These are phyloP conservation scores for Maniola hyperantus DNA, from an alignment of 2,888 invertebrate species.

Conservation along the genomic window DNA sequence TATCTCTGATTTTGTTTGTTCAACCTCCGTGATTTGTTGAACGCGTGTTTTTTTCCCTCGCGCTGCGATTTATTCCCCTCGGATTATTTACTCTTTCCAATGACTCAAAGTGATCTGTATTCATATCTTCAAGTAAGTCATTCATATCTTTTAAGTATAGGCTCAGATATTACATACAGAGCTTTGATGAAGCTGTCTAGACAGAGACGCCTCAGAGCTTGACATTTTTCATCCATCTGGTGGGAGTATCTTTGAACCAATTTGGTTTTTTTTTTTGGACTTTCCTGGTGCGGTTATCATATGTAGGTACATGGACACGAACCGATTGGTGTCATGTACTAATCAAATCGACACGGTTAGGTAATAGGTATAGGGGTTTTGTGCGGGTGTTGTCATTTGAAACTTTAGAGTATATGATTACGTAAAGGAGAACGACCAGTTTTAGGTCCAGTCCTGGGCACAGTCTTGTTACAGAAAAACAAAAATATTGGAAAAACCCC, in stretches of 20 bases:
- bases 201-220: no score
- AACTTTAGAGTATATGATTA: not conserved
- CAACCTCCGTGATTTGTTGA: constrained; percentile 23
- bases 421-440: no score
- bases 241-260: no score
- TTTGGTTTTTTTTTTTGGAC: no score
- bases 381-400: not conserved
- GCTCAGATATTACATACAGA: no score
- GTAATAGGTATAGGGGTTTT: not conserved
- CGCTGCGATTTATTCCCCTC: constrained; percentile 25
- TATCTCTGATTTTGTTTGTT: constrained; percentile 37
- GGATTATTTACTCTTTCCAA: constrained; percentile 1
- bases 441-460: no score
- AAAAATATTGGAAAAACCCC: no score
- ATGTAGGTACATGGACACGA: not conserved
- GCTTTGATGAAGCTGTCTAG: no score
- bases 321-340: not conserved
- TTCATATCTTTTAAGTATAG: no score
- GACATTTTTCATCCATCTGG: no score
- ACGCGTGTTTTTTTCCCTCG: constrained; percentile 29
- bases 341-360: not conserved
- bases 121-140: not conserved
- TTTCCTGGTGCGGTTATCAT: not conserved
- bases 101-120: constrained; percentile 18
- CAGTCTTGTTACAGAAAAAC: no score